These are phyloP conservation scores for Adineta ricciae DNA, from an alignment of 2,888 invertebrate genomes.

Conservation along the genomic window DNA sequence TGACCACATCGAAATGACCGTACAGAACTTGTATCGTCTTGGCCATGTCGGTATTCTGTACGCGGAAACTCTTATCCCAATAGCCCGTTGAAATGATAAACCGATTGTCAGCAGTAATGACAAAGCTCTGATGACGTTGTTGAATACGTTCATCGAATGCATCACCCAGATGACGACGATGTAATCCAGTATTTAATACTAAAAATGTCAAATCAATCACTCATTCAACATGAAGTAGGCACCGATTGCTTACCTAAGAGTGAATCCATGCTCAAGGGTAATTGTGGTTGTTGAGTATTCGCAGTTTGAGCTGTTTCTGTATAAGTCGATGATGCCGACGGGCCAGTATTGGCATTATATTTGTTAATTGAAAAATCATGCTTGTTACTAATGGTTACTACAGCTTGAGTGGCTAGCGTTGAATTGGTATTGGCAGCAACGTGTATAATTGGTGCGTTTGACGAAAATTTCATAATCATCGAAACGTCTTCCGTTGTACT, in stretches of 20 bases:
- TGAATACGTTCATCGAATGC: conserved; percentile 93
- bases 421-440: not conserved
- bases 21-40: conserved; percentile 72
- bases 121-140: conserved; percentile 71
- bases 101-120: conserved; percentile 89
- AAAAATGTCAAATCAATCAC: not conserved
- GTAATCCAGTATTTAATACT: conserved; percentile 33
- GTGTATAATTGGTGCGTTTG: conserved; percentile 75
- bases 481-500: conserved; percentile 73
- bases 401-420: conserved; percentile 39
- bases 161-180: conserved; percentile 80
- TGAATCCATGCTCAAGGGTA: not conserved
- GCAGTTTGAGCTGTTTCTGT: not conserved
- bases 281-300: not conserved
- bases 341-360: conserved; percentile 60
- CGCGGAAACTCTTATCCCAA: conserved; percentile 97
- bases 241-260: not conserved
- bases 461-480: conserved; percentile 93
- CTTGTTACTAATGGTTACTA: conserved; percentile 80
- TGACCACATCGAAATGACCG: conserved; percentile 96
- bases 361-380: conserved; percentile 92
- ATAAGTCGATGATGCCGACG: conserved; percentile 37
- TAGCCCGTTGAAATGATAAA: conserved; percentile 95
- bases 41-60: conserved; percentile 85
- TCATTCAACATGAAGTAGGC: too few relatives aligned